A percentile compares a stretch with the other conserved stretches of the same genome.
These are phyloP conservation scores for Drosophila paucipuncta DNA, from an alignment of 2,888 invertebrate genomes.

Conservation along the genomic window DNA sequence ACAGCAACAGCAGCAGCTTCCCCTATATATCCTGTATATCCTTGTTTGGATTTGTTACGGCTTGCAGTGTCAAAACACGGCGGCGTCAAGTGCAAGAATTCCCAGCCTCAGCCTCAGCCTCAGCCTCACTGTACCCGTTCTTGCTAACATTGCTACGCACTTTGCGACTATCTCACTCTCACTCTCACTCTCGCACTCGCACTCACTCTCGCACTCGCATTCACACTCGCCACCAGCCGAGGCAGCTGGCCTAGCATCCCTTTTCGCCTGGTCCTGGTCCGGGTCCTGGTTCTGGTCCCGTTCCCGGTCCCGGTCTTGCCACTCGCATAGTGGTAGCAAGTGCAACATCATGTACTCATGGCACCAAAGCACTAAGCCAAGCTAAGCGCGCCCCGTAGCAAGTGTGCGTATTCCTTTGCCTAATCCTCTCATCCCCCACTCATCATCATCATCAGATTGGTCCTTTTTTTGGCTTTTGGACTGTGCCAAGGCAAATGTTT, in stretches of 20 bases:
- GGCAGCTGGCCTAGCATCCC: slow-evolving; percentile 46
- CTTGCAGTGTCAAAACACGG: slow-evolving; percentile 83
- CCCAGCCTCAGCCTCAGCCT: slow-evolving; percentile 78
- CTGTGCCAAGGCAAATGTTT: slow-evolving; percentile 80
- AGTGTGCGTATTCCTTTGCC: slow-evolving; percentile 78
- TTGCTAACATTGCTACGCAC: slow-evolving; percentile 76
- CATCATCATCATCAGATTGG: slow-evolving; percentile 30
- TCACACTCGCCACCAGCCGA: slow-evolving; percentile 21
- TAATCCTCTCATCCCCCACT: slow-evolving; percentile 36
- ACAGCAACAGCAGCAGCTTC: slow-evolving; percentile 44
- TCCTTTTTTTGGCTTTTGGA: slow-evolving; percentile 81
- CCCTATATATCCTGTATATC: slow-evolving; percentile 22
- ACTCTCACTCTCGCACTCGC: slow-evolving; percentile 30
- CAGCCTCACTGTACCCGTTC: slow-evolving; percentile 26
- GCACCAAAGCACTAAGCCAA: slow-evolving; percentile 79
- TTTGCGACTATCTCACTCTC: slow-evolving; percentile 59
- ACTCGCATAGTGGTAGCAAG: slow-evolving; percentile 73
- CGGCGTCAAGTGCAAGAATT: slow-evolving; percentile 85
- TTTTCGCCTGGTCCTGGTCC: slow-evolving; percentile 26
- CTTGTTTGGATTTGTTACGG: slow-evolving; percentile 81
- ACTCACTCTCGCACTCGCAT: background rate
- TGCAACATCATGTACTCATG: slow-evolving; percentile 81
- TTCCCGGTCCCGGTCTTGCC: slow-evolving; percentile 38
- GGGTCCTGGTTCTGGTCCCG: slow-evolving; percentile 35
- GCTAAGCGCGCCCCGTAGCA: slow-evolving; percentile 74